phyloP scores from a whole-genome alignment of 1,140 invertebrate genomes.

The Procambarus clarkii region DNA sequence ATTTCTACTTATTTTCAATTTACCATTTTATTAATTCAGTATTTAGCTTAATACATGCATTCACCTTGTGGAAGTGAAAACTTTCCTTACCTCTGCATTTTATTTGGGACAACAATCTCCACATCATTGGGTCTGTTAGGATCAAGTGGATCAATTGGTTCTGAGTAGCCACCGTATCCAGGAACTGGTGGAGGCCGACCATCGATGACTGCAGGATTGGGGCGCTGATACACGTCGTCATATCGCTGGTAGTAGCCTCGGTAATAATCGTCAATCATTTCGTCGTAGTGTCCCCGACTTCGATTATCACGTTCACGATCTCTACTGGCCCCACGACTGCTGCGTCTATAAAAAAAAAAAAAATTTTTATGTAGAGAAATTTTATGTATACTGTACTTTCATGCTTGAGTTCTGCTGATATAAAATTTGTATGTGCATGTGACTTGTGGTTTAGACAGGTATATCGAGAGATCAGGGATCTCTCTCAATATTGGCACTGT shows the following conservation, averaged over 20 bases:
- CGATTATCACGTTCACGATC: conserved; percentile 16
- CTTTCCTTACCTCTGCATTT: conserved; percentile 84
- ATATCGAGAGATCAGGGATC: too few species aligned
- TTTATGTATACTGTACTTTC: too few species aligned
- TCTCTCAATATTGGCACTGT: too few species aligned
- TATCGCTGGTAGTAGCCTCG: conserved; percentile 70
- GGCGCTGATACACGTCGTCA: conserved; percentile 34
- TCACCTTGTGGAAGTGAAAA: too few species aligned
- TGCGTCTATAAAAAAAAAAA: conserved; percentile 2
- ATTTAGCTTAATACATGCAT: too few species aligned
- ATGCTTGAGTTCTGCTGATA: too few species aligned
- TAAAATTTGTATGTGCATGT: too few species aligned
- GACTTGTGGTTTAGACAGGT: too few species aligned
- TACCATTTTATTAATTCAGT: too few species aligned
- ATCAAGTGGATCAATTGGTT: conserved; percentile 60
- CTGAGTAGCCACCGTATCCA: conserved; percentile 14
- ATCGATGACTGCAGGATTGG: conserved; percentile 12
- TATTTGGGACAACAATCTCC: conserved; percentile 90
- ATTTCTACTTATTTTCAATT: neutral
- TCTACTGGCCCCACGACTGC: neutral
- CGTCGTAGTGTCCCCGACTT: conserved; percentile 31
- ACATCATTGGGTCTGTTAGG: conserved; percentile 82
- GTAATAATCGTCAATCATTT: conserved; percentile 63
- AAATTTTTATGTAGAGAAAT: neutral
- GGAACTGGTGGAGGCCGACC: conserved; percentile 76